Conservation (phyloP, 2,113 vertebrate genomes). For the Dipodomys spectabilis region DNA sequence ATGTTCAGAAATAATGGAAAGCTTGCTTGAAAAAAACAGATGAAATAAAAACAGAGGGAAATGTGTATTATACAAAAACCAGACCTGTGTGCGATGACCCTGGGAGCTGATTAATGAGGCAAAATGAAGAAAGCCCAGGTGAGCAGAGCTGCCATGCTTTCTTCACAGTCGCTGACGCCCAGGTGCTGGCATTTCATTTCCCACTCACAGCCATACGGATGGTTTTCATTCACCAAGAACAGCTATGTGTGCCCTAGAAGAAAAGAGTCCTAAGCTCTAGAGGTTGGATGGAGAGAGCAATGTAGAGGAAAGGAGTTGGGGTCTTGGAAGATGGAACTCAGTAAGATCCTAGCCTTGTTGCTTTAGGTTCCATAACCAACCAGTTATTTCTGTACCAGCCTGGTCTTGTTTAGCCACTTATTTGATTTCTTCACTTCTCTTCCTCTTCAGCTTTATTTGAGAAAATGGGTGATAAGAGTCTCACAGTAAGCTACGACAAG, state of each 20-base stretch:
- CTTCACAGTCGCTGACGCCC: slow-evolving; percentile 65
- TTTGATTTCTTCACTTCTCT: neutral
- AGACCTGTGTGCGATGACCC: slow-evolving; percentile 84
- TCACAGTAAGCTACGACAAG: slow-evolving; percentile 54
- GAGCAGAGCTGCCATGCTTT: slow-evolving; percentile 60
- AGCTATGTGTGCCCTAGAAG: slow-evolving; percentile 15
- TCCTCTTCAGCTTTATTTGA: neutral
- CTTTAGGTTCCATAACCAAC: neutral
- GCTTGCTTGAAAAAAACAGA: slow-evolving; percentile 78
- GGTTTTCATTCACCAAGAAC: slow-evolving; percentile 69
- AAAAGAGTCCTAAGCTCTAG: neutral
- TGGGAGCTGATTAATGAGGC: slow-evolving; percentile 85
- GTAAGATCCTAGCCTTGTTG: neutral
- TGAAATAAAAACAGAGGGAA: slow-evolving; percentile 85
- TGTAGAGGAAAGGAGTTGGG: neutral
- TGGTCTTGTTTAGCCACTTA: neutral
- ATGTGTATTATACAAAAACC: slow-evolving; percentile 86
- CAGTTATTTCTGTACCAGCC: neutral
- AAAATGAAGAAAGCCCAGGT: slow-evolving; percentile 81
- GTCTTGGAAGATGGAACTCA: neutral
- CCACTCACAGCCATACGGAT: slow-evolving; percentile 52
- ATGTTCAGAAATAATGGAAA: slow-evolving; percentile 83
- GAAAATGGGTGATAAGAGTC: slow-evolving; percentile 7
- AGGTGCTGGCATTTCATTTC: slow-evolving; percentile 51
- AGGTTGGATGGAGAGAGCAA: neutral